These are phyloP conservation scores for Silurus aristotelis DNA, from an alignment of 2,797 vertebrate species.

Conservation along the genomic window DNA sequence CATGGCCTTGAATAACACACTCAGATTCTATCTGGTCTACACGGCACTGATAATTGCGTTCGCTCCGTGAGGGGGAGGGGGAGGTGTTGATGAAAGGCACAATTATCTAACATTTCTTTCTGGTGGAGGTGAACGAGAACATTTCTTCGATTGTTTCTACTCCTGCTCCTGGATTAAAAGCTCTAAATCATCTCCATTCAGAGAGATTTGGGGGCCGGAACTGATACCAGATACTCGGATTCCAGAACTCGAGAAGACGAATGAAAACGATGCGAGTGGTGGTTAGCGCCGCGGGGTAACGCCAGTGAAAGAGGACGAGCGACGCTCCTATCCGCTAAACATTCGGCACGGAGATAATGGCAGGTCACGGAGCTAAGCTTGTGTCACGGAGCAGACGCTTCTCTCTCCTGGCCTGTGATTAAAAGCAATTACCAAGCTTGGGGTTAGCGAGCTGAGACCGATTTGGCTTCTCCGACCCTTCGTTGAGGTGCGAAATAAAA, in stretches of 20 bases:
- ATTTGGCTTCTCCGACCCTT: neutral
- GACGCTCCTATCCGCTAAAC: constrained; percentile 28
- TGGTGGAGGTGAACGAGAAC: neutral
- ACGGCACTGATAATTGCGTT: neutral
- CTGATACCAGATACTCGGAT: no score
- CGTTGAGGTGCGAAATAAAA: neutral
- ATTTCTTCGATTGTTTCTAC: constrained; percentile 8
- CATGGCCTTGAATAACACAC: neutral
- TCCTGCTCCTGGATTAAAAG: neutral
- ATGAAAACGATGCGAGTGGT: constrained; percentile 24
- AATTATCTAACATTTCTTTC: constrained; percentile 6
- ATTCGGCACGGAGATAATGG: constrained; percentile 46
- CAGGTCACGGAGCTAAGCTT: constrained; percentile 51
- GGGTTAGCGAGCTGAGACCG: constrained; percentile 24
- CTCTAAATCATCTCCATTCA: neutral
- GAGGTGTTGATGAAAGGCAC: neutral
- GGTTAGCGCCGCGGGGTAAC: constrained; percentile 46
- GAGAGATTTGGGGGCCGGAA: no score
- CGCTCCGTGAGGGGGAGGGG: neutral
- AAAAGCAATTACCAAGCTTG: constrained; percentile 37
- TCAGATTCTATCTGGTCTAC: neutral
- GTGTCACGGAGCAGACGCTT: constrained; percentile 48
- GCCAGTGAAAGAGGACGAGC: constrained; percentile 35
- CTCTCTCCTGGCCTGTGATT: constrained; percentile 45
- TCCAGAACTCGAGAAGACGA: no score